Evolutionary conservation across 2,113 vertebrate genomes (phyloP), one percentile per base, ranked within the genome.

Genomic region (Cariama cristata): DNA sequence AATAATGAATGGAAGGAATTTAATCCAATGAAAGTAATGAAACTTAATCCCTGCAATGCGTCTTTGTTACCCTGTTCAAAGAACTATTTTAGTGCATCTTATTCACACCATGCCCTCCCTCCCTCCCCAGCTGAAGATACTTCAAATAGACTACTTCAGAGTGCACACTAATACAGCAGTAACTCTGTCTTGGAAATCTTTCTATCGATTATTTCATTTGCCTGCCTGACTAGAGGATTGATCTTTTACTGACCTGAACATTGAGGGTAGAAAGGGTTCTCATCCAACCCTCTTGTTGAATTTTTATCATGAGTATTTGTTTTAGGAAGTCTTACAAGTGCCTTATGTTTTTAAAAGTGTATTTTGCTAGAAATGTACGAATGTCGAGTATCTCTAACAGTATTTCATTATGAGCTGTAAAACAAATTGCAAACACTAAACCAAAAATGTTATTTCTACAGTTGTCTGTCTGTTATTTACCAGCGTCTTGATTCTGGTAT

Each of bases 1-100:
- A 90, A 67, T 80, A 97, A 91, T 94, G 95, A 97, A 94, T 97
- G 87, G 95, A 96, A 96, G 69, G 93, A 93, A 95, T 95, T 96
- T 97, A 97, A 97, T 94, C 92, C 87, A 95, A 45, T 91, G 94
- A 90, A 94, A 96, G 95, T 97, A 97, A 98, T 97, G 97, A 93
- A 95, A 87, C 74, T 90, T 98, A 97, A 97, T 98, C 92, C 90
- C 45, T 94, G 86, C 93, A 81, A 84, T 96, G 92, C 92, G 92
- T 94, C 95, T 97, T 97, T 98, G 95, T 97, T 98, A 89, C 89
- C 88, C 73, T 86, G 75, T 95, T 95, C 88, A 98, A 97, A 91
- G 93, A 96, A 94, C 20, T 88, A 44, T 95, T 97, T 97, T 96
- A 93, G 93, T 94, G 33, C 63, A 76, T 98, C 76, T 97, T 92